These are phyloP conservation scores for Lordiphosa andalusiaca DNA, from an alignment of 2,888 invertebrate genomes.

Conservation along the genomic window DNA sequence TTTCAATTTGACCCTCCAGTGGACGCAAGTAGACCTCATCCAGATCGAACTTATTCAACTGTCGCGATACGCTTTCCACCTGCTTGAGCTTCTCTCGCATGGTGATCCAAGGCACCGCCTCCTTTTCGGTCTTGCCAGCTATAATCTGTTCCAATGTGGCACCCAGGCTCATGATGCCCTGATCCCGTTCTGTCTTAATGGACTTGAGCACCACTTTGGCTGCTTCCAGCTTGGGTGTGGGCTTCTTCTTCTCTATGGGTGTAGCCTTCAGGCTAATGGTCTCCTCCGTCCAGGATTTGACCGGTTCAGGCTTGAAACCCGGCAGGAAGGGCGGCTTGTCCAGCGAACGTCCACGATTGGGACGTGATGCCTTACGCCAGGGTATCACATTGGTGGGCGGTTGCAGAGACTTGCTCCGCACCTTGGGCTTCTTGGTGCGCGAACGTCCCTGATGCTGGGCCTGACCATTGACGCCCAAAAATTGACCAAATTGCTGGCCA, in stretches of 20 bases:
- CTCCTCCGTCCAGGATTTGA: constrained; percentile 85
- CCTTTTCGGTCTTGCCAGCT: constrained; percentile 77
- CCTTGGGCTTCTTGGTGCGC: constrained; percentile 76
- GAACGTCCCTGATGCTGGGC: constrained; percentile 75
- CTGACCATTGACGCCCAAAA: constrained; percentile 70
- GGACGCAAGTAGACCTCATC: constrained; percentile 81
- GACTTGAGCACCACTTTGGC: constrained; percentile 81
- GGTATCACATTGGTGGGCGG: constrained; percentile 77
- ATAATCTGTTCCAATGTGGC: constrained; percentile 79
- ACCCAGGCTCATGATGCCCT: constrained; percentile 78
- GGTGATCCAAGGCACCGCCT: constrained; percentile 79
- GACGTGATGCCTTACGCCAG: constrained; percentile 78
- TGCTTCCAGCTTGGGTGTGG: constrained; percentile 82
- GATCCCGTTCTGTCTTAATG: constrained; percentile 81
- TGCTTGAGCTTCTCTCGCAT: constrained; percentile 78
- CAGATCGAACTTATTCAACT: constrained; percentile 78
- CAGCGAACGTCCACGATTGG: constrained; percentile 80
- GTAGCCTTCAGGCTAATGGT: constrained; percentile 83
- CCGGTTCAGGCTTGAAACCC: constrained; percentile 78
- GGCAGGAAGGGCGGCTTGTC: constrained; percentile 80
- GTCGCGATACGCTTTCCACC: constrained; percentile 79
- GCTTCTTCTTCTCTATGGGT: constrained; percentile 81
- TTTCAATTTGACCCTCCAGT: constrained; percentile 61
- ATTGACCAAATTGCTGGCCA: constrained; percentile 69
- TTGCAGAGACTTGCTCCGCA: constrained; percentile 79